Conservation (phyloP, 1,140 invertebrate species). For the Archegozetes longisetosus region DNA sequence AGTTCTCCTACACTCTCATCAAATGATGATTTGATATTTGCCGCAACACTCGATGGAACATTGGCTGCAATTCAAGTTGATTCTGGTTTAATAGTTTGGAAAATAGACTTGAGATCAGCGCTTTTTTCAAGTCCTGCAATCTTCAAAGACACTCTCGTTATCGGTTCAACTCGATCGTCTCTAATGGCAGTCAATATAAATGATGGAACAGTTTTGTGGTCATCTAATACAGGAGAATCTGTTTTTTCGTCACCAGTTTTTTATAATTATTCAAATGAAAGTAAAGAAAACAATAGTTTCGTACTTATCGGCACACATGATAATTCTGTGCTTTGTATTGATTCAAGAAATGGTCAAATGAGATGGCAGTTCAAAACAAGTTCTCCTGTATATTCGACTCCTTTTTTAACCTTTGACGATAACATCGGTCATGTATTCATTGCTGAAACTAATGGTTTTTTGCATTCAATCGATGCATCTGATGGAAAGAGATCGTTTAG, state of each 20-base stretch:
- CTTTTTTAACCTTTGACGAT: background rate
- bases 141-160: background rate
- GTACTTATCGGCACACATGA: background rate
- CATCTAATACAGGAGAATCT: no score
- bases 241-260: conserved; percentile 1
- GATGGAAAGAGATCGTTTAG: background rate
- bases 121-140: background rate
- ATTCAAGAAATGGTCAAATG: background rate
- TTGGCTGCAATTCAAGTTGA: background rate
- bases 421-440: background rate
- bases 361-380: background rate
- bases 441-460: background rate
- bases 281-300: background rate
- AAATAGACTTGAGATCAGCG: background rate
- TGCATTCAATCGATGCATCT: background rate
- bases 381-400: background rate
- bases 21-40: background rate
- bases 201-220: background rate
- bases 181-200: background rate
- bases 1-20: background rate
- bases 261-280: background rate
- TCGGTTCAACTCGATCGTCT: background rate
- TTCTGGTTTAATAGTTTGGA: background rate
- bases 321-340: background rate
- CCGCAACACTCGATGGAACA: background rate